Evolutionary conservation across 2,888 invertebrate genomes (phyloP), one percentile per base, ranked within the genome.

Genomic region (Baronia brevicornis): DNA sequence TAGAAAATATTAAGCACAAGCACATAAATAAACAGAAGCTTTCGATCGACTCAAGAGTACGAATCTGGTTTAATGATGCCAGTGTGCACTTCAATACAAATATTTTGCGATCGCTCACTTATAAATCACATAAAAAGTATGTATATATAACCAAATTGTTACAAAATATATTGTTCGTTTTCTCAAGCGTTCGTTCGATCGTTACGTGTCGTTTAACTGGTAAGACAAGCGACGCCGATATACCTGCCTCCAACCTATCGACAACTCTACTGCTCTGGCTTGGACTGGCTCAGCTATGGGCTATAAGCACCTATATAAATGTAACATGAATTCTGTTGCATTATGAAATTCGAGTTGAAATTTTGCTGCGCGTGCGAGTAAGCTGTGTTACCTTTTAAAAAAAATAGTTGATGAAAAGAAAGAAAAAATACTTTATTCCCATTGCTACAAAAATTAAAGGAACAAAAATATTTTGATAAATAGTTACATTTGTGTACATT

Each of bases 151-250:
- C 5, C 7, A 13, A 19, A 19, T 27, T 27, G 10, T 28, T 10
- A 28, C 6, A 26, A 26, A 15, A 10, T 14, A 13, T 6, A 32
- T 28, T 26, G 29, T 39, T 45, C 37, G 43, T 37, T 49, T 32
- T 41, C 36, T 41, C 40, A 27, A 43, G 54, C 51, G 71, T 80
- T 82, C 82, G 82, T 80, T 82, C 82, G 80, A 71, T 82, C 82
- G 78, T 78, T 66, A 68, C 59, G 51, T 57, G 64, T 77, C 68
- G 69, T 68, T 64, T 46, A 58, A 70, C 77, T 70, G 75, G 75
- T 68, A 62, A 50, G 59, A 53, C 69, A 46, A 57, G 66, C 50
- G 64, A 54, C 57, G 53, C 49, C n/a, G n/a, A n/a, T n/a, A n/a
- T 73, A 75, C 74, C 73, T 71, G 70, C 66, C 54, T 49, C 54